Percentiles rank a stretch among this genome's conserved stretches.
Conservation (phyloP, 2,888 invertebrate species). For the Clistopyga incitator region DNA sequence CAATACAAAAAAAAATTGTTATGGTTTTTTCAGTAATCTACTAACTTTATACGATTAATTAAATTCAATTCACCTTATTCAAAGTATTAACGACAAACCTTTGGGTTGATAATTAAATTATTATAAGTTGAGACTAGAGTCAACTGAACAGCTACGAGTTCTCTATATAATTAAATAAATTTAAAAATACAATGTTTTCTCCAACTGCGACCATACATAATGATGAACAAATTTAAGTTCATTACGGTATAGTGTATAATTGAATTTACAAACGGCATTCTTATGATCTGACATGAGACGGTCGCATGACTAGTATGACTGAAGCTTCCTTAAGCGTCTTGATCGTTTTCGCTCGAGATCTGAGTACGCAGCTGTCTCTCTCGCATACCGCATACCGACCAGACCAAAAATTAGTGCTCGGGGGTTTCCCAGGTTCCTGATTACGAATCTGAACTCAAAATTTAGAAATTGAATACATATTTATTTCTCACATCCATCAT, state of each 20-base stretch:
- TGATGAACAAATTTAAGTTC: too few relatives aligned
- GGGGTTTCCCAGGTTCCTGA: too few relatives aligned
- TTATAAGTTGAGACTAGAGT: slow-evolving; percentile 7
- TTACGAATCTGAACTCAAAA: too few relatives aligned
- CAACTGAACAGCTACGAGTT: neutral
- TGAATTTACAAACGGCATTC: neutral
- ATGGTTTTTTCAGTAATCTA: neutral
- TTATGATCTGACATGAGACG: neutral
- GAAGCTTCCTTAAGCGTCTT: too few relatives aligned
- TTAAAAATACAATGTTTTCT: neutral
- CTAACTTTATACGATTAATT: too few relatives aligned
- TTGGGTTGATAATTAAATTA: neutral
- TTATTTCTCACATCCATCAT: too few relatives aligned
- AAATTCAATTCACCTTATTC: neutral
- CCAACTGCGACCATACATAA: neutral
- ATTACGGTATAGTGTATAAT: neutral
- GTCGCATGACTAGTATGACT: neutral
- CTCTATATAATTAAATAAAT: slow-evolving; percentile 16
- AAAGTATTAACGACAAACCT: neutral
- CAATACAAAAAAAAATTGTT: too few relatives aligned
- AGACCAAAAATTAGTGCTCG: too few relatives aligned
- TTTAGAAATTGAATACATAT: too few relatives aligned
- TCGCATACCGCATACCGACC: too few relatives aligned
- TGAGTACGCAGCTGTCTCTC: too few relatives aligned
- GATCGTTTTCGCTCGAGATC: too few relatives aligned